Evolutionary conservation across 1,140 invertebrate species (phyloP), one percentile per base, ranked within the genome.

Genomic region (Philotrypesis tridentata): DNA sequence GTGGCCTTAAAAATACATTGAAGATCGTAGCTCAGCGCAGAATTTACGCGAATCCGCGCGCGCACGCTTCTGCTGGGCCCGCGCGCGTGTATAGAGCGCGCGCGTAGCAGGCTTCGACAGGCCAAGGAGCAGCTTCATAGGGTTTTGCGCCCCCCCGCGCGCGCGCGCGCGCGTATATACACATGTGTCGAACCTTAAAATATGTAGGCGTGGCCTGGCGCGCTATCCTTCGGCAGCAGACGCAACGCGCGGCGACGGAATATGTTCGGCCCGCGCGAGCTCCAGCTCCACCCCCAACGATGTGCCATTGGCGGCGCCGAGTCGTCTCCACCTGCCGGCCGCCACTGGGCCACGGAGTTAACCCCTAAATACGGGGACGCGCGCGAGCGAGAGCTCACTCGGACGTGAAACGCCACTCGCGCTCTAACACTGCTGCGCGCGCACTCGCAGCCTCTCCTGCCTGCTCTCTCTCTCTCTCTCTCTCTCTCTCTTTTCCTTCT

Each of bases 131-230:
- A 81, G 65, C 40, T 67, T 31, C 65, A 77, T 77, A 82, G 55
- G 74, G 80, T 48, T 80, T 60, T n/a, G n/a, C n/a, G n/a, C n/a
- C n/a, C n/a, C n/a, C n/a, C n/a, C 40, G 80, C 73, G 72, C 74
- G 37, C 70, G 79, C 79, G 79, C 74, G 76, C 84, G 87, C 87
- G 85, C 84, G 86, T 29, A 40, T 37, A 80, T 77, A 83, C 90
- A 92, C 90, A 92, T 92, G 91, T 92, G 91, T 92, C 91, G 91
- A 92, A 91, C 86, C 91, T 91, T 90, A 76, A 92, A 92, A 92
- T 92, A 92, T 92, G 91, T 92, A 92, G 91, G 91, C 91, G 91
- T 91, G 91, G 91, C 90, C 87, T 89, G 83, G 84, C 87, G 76
- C 84, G 67, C 73, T 48, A 48, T 68, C 12, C 68, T 25, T 14